These are phyloP conservation scores for Montipora sp. DNA, from an alignment of 64 coral and sea anemone genomes.

Conservation along the genomic window DNA sequence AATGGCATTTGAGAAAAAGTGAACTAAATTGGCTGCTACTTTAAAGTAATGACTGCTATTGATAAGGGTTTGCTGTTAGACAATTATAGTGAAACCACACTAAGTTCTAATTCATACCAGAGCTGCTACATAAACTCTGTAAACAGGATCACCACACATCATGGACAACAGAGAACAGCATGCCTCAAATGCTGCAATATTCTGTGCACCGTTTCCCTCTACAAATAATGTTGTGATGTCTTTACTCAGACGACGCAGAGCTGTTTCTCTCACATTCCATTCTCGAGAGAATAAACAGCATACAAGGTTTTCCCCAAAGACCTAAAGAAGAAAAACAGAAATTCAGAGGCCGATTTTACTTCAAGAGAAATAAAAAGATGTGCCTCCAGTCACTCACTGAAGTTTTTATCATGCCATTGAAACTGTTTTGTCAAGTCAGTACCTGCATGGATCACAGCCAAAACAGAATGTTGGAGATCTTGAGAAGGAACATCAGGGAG, in stretches of 20 bases:
- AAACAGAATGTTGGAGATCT: no score
- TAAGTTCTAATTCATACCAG: constrained; percentile 56
- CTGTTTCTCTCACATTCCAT: constrained; percentile 93
- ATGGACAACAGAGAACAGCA: constrained; percentile 87
- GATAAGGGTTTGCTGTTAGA: no score
- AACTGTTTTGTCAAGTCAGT: no score
- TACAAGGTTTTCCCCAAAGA: constrained; percentile 94
- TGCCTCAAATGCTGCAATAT: constrained; percentile 64
- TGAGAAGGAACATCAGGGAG: no score
- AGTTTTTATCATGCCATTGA: no score
- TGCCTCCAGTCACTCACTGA: no score
- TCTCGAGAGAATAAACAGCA: constrained; percentile 95
- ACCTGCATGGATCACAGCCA: no score
- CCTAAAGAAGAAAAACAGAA: constrained; percentile 19
- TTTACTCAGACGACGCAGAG: constrained; percentile 87
- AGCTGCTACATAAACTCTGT: constrained; percentile 93
- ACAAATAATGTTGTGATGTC: constrained; percentile 64
- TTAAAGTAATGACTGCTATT: no score
- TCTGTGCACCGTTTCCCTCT: constrained; percentile 23
- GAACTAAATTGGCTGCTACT: no score
- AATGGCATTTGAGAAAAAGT: no score
- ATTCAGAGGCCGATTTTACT: neutral
- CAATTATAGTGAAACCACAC: neutral
- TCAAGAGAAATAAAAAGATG: neutral
- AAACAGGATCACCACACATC: constrained; percentile 98